Evolutionary conservation across 2,113 vertebrate genomes (phyloP), one percentile per base, ranked within the genome.

Genomic region (Rhynchopsitta pachyrhyncha): DNA sequence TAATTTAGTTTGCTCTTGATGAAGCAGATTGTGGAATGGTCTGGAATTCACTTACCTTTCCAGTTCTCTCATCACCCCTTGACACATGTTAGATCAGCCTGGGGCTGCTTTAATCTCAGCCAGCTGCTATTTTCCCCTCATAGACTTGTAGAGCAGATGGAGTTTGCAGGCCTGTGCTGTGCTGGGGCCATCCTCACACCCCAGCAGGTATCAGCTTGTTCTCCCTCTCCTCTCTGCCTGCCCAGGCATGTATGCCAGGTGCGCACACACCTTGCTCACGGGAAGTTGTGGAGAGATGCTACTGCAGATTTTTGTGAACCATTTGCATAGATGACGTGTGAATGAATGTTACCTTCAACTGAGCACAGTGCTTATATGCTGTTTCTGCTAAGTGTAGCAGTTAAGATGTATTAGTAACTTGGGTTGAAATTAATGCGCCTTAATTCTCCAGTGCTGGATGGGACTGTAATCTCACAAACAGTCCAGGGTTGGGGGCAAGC

Each of bases 41-140:
- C 75, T 93, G 85, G 82, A 82, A 83, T 90, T 86, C 55, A 81
- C 59, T 93, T 93, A 73, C 64, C 39, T 81, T 79, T 86, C 64
- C 37, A 46, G 68, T 74, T 92, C 75, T 70, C 85, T 85, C 67
- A 29, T 86, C 76, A 41, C 68, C 88, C 71, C 35, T 29, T 46
- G 55, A 73, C 71, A 85, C 49, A 10, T 24, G 81, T 84, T 90
- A 82, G 31, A 63, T 91, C 90, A 88, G 82, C 90, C 73, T n/a
- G 50, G 60, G 90, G 88, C 88, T 94, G 93, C 68, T 81, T 85
- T 74, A 44, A 60, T 95, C 79, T 93, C 90, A 39, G 47, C 64
- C 85, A 92, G 93, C 79, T 96, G 90, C 79, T 86, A 0, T 46
- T 82, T 80, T n/a, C 57, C 77, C 75, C 63, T 35, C 0, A 0